A percentile compares a stretch with the other conserved stretches of the same genome.
Conservation (phyloP, 2,113 vertebrate genomes). For the Triplophysa dalaica region DNA sequence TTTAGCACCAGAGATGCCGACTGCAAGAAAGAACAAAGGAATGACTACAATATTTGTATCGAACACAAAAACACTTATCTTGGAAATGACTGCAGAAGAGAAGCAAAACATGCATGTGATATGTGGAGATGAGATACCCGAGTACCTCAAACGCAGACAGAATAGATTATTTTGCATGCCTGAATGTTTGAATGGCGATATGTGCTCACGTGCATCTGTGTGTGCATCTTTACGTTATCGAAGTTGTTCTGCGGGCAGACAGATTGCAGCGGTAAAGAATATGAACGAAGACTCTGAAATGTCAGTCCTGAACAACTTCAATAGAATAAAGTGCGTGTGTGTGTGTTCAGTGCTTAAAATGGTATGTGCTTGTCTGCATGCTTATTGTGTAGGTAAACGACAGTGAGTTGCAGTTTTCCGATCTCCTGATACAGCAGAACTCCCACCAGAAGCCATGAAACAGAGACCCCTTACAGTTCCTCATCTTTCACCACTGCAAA, state of each 20-base stretch:
- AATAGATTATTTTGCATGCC: background rate
- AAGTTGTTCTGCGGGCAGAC: slow-evolving; percentile 5
- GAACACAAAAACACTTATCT: background rate
- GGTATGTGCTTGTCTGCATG: background rate
- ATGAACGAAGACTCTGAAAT: background rate
- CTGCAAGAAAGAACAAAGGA: background rate
- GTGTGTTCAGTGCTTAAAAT: slow-evolving; percentile 6
- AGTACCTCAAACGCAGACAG: background rate
- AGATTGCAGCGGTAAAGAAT: background rate
- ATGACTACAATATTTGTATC: background rate
- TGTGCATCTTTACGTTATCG: background rate
- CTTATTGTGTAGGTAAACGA: background rate
- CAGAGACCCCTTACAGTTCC: slow-evolving; percentile 57
- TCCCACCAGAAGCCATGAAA: background rate
- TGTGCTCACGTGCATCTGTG: background rate
- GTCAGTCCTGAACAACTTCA: background rate
- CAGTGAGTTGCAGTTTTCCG: background rate
- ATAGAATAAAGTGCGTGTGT: background rate
- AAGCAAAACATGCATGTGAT: background rate
- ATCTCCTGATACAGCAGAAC: slow-evolving; percentile 19
- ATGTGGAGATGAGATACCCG: background rate
- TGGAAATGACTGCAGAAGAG: background rate
- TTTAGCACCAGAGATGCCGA: background rate
- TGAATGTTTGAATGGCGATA: slow-evolving; percentile 13
- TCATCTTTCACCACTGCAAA: slow-evolving; percentile 63